Conservation (phyloP, 2,888 invertebrate genomes). For the Schrankia costaestrigalis region DNA sequence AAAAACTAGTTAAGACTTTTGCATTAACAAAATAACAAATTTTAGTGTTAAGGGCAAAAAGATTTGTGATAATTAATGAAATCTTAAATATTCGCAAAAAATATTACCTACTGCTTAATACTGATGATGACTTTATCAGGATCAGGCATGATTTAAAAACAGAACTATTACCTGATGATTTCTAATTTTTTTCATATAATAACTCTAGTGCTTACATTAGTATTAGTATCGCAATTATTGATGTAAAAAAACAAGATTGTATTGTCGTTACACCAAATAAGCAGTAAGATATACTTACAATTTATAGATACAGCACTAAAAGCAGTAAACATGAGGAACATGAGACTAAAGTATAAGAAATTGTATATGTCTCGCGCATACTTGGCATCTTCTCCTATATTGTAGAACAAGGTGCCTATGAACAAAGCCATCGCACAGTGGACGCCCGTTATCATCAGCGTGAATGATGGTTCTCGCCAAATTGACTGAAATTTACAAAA, state of each 20-base stretch:
- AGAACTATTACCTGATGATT: too few species aligned
- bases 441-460: constrained; percentile 87
- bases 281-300: constrained; percentile 84
- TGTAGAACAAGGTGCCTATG: constrained; percentile 90
- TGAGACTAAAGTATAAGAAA: constrained; percentile 93
- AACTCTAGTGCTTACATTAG: too few species aligned
- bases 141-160: too few species aligned
- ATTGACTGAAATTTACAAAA: constrained; percentile 68
- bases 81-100: too few species aligned
- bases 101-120: too few species aligned
- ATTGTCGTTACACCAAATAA: neutral
- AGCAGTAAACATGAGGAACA: constrained; percentile 97
- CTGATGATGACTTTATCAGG: too few species aligned
- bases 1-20: too few species aligned
- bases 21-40: too few species aligned
- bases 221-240: too few species aligned
- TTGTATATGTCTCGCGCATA: constrained; percentile 92
- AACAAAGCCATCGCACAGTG: constrained; percentile 90
- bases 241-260: neutral
- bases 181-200: too few species aligned
- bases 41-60: too few species aligned
- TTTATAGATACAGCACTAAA: constrained; percentile 94
- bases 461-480: constrained; percentile 87
- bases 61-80: too few species aligned
- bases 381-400: constrained; percentile 92